These are phyloP conservation scores for Pyxicephalus adspersus DNA, from an alignment of 2,113 vertebrate species.

Conservation along the genomic window DNA sequence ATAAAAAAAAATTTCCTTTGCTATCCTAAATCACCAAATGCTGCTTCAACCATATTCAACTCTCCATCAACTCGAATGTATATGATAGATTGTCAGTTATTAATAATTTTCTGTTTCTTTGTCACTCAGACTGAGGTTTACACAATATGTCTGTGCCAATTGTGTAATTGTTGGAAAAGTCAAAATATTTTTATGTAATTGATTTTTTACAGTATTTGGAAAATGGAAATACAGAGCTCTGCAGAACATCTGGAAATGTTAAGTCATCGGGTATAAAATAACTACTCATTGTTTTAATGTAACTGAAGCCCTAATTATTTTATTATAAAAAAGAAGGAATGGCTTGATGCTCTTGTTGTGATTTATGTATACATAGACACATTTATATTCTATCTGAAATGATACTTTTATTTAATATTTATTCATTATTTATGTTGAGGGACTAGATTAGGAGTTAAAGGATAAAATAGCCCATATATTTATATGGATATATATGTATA, in stretches of 20 bases:
- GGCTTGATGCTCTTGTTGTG: not conserved
- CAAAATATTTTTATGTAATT: slow-evolving; percentile 47
- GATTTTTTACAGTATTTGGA: slow-evolving; percentile 47
- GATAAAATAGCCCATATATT: no score
- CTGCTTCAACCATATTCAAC: not conserved
- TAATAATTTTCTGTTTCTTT: slow-evolving; percentile 8
- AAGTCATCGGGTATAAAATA: slow-evolving; percentile 42
- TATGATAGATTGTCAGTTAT: slow-evolving; percentile 10
- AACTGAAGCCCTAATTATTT: slow-evolving; percentile 29
- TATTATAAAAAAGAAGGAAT: slow-evolving; percentile 1
- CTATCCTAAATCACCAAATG: no score
- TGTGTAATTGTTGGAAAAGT: slow-evolving; percentile 27
- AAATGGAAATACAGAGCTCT: slow-evolving; percentile 28
- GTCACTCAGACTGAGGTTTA: slow-evolving; percentile 21
- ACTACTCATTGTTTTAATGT: slow-evolving; percentile 14
- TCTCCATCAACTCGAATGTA: not conserved
- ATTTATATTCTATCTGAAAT: no score
- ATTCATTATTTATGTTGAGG: no score
- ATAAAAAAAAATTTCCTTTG: not conserved
- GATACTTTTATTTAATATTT: no score
- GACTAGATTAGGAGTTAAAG: no score
- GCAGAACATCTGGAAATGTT: slow-evolving; percentile 37
- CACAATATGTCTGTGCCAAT: slow-evolving; percentile 14
- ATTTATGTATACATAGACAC: no score
- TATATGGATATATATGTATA: no score